A percentile compares a stretch with the other conserved stretches of the same genome.
Evolutionary conservation across 2,797 vertebrate species (phyloP).

Genomic region (Micromesistius poutassou): DNA sequence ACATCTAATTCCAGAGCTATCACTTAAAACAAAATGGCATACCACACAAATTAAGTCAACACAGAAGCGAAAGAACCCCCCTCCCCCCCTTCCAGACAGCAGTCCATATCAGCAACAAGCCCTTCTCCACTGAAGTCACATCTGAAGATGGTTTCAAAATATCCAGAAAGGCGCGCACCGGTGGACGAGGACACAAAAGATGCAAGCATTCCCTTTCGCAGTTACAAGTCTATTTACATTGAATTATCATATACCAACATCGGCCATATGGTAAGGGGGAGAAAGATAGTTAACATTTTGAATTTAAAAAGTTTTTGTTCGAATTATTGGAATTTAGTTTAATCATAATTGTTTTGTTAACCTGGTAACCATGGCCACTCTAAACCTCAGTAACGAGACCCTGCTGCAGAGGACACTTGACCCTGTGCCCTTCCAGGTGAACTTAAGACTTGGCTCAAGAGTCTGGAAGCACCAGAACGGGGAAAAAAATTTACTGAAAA

Average conservation of each 20-base stretch:
- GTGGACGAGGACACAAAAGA: conserved; percentile 25
- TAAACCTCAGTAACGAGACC: conserved; percentile 1
- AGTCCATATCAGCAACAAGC: conserved; percentile 14
- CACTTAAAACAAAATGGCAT: conserved; percentile 38
- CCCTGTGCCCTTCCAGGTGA: not conserved
- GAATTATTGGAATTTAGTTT: not conserved
- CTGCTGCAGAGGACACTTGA: not conserved
- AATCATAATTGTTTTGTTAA: not conserved
- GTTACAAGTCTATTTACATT: conserved; percentile 1
- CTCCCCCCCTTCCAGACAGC: conserved; percentile 10
- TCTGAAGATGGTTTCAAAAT: conserved; percentile 16
- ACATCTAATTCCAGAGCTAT: conserved; percentile 43
- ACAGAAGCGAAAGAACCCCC: conserved; percentile 37
- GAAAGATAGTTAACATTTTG: not conserved
- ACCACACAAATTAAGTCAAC: conserved; percentile 50
- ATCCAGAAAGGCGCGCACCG: not conserved
- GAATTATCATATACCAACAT: not conserved
- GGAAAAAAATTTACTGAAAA: conserved; percentile 68
- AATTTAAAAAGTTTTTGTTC: not conserved
- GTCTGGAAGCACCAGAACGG: conserved; percentile 61
- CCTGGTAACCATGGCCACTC: not conserved
- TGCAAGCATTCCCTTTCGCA: conserved; percentile 10
- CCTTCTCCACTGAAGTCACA: not conserved
- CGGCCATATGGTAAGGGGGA: not conserved
- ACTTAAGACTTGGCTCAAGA: conserved; percentile 9